Percentiles rank a stretch among this genome's conserved stretches.
Evolutionary conservation across 2,113 vertebrate genomes (phyloP).

Genomic region (Gallinago paraguaiae): DNA sequence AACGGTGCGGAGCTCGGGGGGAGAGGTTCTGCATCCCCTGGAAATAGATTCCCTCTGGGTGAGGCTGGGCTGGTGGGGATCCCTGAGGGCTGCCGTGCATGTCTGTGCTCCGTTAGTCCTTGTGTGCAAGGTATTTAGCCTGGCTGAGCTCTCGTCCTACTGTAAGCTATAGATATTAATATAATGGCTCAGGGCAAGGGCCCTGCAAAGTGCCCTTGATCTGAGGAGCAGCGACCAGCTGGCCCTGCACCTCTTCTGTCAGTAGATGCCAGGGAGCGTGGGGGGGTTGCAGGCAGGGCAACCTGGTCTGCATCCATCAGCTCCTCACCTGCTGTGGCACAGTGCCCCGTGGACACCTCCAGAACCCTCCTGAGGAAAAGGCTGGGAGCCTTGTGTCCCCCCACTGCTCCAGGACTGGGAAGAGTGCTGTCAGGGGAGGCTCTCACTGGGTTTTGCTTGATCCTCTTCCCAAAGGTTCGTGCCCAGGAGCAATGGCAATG

Average conservation of each 20-base stretch:
- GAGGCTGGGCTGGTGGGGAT: neutral
- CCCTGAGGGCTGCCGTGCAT: neutral
- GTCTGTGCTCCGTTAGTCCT: neutral
- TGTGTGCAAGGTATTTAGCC: neutral
- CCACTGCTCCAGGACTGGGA: accelerated
- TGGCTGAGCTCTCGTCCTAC: neutral
- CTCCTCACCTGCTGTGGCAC: neutral
- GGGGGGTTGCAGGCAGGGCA: accelerated
- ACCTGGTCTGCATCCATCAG: neutral
- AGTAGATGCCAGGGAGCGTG: accelerated
- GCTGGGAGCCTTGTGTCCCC: neutral
- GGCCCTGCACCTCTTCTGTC: neutral
- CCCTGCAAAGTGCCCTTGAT: slow-evolving; percentile 7
- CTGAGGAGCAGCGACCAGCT: accelerated
- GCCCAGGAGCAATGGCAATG: neutral
- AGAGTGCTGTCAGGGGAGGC: neutral
- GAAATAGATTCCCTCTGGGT: neutral
- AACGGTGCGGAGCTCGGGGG: neutral
- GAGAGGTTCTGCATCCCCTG: neutral
- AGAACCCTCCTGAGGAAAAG: neutral
- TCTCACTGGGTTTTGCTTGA: neutral
- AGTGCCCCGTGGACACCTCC: neutral
- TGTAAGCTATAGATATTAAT: slow-evolving; percentile 61
- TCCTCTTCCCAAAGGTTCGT: neutral
- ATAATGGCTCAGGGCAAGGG: neutral